Percentiles rank a stretch among this genome's conserved stretches.
Conservation (phyloP, 2,797 vertebrate species). For the Spinus olivaceus region DNA sequence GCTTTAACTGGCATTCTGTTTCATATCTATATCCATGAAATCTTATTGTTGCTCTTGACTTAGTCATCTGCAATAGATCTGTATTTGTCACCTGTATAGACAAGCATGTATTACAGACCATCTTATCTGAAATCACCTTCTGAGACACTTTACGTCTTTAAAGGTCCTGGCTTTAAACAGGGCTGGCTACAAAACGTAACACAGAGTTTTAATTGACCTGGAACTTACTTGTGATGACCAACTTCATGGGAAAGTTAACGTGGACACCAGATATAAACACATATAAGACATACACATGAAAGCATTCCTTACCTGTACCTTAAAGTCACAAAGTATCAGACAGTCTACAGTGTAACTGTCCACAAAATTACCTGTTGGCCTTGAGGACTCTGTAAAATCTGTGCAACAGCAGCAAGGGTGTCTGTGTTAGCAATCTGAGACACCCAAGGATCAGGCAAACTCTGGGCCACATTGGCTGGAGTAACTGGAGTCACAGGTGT, state of each 20-base stretch:
- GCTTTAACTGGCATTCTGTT: not conserved
- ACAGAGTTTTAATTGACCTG: not conserved
- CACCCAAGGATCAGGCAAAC: constrained; percentile 93
- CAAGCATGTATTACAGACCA: not conserved
- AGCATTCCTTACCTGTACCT: not conserved
- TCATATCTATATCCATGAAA: not conserved
- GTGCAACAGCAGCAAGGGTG: constrained; percentile 94
- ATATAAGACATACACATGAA: not conserved
- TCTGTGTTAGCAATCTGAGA: constrained; percentile 97
- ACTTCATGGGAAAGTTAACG: not conserved
- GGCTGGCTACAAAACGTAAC: not conserved
- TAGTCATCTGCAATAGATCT: not conserved
- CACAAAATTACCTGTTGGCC: constrained; percentile 89
- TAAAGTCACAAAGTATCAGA: not conserved
- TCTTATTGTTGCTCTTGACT: not conserved
- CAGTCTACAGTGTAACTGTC: not conserved
- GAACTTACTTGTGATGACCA: not conserved
- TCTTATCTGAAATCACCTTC: not conserved
- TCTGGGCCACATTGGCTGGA: constrained; percentile 91
- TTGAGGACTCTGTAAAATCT: constrained; percentile 97
- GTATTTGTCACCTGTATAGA: not conserved
- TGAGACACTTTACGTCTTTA: not conserved
- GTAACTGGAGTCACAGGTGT: constrained; percentile 96
- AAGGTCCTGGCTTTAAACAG: not conserved
- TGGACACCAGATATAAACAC: not conserved